Evolutionary conservation across 1,140 invertebrate species (phyloP), one percentile per base, ranked within the genome.

Genomic region (Trichoplusia ni): DNA sequence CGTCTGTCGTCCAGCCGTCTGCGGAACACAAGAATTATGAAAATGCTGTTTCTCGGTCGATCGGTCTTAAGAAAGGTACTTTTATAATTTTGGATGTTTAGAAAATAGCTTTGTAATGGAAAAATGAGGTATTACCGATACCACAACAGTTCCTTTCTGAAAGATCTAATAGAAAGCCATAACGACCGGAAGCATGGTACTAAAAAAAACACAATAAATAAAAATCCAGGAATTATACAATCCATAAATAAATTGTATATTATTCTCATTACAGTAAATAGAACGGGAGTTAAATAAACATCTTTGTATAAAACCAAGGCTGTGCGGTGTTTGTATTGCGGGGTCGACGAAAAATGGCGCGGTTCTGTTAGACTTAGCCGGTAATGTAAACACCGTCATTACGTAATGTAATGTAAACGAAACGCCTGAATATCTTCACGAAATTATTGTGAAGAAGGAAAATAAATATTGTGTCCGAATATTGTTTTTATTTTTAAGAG

Each of bases 1-100:
- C 97, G 70, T 97, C 95, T 25, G 97, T 98, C 25, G 97, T 98
- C 95, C 97, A 98, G 72, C 97, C 97, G 90, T 98, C 97, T 98
- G 74, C 9, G 38, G 33, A 8, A 42, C 8, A 13, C 42, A 21
- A 35, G 1, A 1, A 21, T 11, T 35, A 2, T 2, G 5, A 11
- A 18, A 9, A n/a, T n/a, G 4, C 3, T 4, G 25, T 27, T 7
- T 27, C 7, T 27, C 11, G 11, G 11, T 9, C 6, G 6, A 9
- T 35, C 6, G 33, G 11, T 35, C 33, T 35, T 35, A 35, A 9
- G 6, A 35, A n/a, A n/a, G n/a, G n/a, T n/a, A n/a, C n/a, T n/a
- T n/a, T n/a, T n/a, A n/a, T n/a, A n/a, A n/a, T n/a, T n/a, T n/a
- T n/a, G n/a, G n/a, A n/a, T n/a, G n/a, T n/a, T n/a, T n/a, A n/a